Evolutionary conservation across 1,140 invertebrate species (phyloP), one percentile per base, ranked within the genome.

Genomic region (Sinella curviseta): DNA sequence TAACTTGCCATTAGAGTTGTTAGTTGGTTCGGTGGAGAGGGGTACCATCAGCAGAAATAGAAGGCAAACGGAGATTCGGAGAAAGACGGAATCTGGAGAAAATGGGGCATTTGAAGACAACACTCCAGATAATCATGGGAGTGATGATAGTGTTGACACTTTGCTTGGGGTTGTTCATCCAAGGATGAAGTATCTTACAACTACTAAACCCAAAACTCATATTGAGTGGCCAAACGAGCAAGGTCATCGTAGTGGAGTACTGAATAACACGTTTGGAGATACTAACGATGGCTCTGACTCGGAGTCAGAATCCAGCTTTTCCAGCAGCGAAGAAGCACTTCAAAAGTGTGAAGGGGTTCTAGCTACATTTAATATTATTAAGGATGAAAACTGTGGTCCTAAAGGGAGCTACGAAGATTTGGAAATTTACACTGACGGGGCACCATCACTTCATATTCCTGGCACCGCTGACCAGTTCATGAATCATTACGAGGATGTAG

Each of bases 231-330:
- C 82, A 55, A 77, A 80, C 77, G 83, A 85, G 33, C 79, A 80
- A 60, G 82, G 85, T 57, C 83, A 85, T 76, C 84, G 85, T 57
- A 74, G 55, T 1, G 83, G 83, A 16, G 70, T 74, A 26, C 76
- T 83, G 28, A 83, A 83, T 39, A 82, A 85, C 28, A 74, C 79
- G 3, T 70, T 70, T 33, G 30, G n/a, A 3, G 54, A 79, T 24
- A 20, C 12, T 3, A 35, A 39, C 20, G 83, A 84, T 55, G 83
- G 81, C 14, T 86, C 86, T 1, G 91, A 92, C 81, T 93, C 92
- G 0, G 92, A 94, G 85, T 92, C 92, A 84, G 93, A 92, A 91
- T 93, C 92, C 0, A 93, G 92, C 0, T 94, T 93, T 86, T 93
- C 92, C 20, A 91, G 90, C 82, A 93, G 92, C 48, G 93, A 94